phyloP scores from a whole-genome alignment of 2,888 invertebrate genomes.

The Tricholauxania praeusta region DNA sequence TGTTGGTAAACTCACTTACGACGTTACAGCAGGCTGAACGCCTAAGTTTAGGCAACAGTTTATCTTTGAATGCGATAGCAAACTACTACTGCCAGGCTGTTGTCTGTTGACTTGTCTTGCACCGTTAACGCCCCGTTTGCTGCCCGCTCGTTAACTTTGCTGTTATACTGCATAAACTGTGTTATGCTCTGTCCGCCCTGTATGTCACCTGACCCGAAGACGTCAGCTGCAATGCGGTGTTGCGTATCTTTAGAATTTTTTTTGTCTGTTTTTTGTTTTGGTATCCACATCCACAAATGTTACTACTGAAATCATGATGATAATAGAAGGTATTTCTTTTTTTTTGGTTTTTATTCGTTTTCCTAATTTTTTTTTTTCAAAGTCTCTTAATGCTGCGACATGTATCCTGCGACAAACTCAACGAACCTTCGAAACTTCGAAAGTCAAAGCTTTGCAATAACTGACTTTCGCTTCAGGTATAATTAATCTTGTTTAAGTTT shows the following conservation, averaged over 20 bases:
- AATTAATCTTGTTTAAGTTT: slow-evolving; percentile 48
- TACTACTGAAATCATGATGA: no score
- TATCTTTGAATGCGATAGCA: slow-evolving; percentile 1
- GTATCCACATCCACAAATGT: neutral
- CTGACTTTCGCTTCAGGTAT: slow-evolving; percentile 56
- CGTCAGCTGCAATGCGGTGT: slow-evolving; percentile 22
- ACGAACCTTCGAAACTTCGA: neutral
- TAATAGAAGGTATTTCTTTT: no score
- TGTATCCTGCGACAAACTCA: slow-evolving; percentile 2
- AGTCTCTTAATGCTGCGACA: neutral
- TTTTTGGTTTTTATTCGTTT: neutral
- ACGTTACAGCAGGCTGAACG: slow-evolving; percentile 1
- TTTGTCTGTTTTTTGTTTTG: neutral
- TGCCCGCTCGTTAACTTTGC: no score
- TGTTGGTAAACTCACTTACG: neutral
- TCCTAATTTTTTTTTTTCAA: slow-evolving; percentile 2
- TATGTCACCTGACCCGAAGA: slow-evolving; percentile 9
- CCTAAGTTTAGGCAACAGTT: slow-evolving; percentile 14
- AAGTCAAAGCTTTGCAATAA: slow-evolving; percentile 26
- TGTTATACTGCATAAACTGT: no score
- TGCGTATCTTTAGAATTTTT: slow-evolving; percentile 8
- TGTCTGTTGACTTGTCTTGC: no score
- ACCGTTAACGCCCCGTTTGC: no score
- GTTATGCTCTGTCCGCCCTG: neutral
- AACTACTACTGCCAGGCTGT: no score